phyloP scores from a whole-genome alignment of 2,888 invertebrate species.

The Oxytorus armatus region DNA sequence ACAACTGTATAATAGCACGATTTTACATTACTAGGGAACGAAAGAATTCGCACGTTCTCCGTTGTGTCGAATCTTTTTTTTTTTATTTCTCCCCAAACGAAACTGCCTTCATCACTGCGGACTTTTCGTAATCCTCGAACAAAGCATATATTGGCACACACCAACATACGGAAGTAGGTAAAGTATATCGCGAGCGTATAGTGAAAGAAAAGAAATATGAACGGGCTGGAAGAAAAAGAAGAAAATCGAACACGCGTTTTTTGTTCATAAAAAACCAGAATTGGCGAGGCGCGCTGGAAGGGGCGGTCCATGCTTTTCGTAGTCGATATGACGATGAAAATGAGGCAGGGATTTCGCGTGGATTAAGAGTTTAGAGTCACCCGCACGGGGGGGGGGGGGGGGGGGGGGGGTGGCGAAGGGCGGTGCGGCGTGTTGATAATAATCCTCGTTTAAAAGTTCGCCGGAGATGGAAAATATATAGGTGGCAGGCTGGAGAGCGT shows the following conservation, averaged over 20 bases:
- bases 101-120: too few species aligned
- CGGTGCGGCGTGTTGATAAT: conserved; percentile 69
- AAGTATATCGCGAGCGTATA: conserved; percentile 1
- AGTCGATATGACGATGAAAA: conserved; percentile 65
- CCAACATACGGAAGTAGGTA: background rate
- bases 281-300: too few species aligned
- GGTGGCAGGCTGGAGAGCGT: background rate
- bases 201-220: conserved; percentile 21
- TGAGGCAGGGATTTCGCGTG: conserved; percentile 63
- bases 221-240: background rate
- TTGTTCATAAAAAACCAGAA: conserved; percentile 35
- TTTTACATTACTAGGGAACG: too few species aligned
- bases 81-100: too few species aligned
- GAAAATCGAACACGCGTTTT: conserved; percentile 29
- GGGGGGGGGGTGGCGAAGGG: too few species aligned
- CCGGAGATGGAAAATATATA: conserved; percentile 23
- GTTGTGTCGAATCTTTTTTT: too few species aligned
- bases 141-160: background rate
- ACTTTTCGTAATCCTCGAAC: too few species aligned
- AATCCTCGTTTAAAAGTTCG: conserved; percentile 72
- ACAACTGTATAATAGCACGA: too few species aligned
- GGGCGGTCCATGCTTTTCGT: too few species aligned
- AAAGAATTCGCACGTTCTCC: too few species aligned
- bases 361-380: conserved; percentile 68
- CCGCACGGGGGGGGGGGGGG: too few species aligned